phyloP scores from a whole-genome alignment of 2,113 vertebrate genomes.

The Diadophis punctatus region DNA sequence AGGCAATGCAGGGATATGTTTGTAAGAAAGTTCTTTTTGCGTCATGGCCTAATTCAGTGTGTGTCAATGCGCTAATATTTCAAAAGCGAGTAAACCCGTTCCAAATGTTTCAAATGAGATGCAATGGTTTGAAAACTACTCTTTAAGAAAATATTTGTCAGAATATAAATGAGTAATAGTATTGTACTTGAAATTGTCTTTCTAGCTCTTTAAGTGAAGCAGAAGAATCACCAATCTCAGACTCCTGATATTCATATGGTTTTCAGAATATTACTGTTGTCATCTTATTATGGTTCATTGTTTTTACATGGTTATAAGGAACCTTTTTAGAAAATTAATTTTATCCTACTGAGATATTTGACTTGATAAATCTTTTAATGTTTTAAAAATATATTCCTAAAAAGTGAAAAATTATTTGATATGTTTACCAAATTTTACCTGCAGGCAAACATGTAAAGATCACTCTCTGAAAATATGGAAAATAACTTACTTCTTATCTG shows the following conservation, averaged over 20 bases:
- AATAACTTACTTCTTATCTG: neutral
- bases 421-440: neutral
- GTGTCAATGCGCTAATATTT: neutral
- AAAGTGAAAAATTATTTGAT: neutral
- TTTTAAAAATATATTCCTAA: neutral
- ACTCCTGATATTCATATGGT: neutral
- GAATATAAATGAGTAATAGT: neutral
- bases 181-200: neutral
- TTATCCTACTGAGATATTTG: neutral
- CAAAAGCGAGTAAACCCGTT: neutral
- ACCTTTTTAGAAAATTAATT: neutral
- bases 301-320: neutral
- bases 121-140: neutral
- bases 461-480: neutral
- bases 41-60: neutral
- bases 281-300: neutral
- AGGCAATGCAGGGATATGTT: neutral
- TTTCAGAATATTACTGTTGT: neutral
- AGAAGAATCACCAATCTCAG: neutral
- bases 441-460: neutral
- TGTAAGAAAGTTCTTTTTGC: neutral
- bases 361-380: neutral
- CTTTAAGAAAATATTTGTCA: neutral
- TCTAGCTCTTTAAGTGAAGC: neutral
- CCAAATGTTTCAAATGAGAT: neutral